Percentiles rank a stretch among this genome's conserved stretches.
phyloP scores from a whole-genome alignment of 2,888 invertebrate species.

The Drosophila atripex region DNA sequence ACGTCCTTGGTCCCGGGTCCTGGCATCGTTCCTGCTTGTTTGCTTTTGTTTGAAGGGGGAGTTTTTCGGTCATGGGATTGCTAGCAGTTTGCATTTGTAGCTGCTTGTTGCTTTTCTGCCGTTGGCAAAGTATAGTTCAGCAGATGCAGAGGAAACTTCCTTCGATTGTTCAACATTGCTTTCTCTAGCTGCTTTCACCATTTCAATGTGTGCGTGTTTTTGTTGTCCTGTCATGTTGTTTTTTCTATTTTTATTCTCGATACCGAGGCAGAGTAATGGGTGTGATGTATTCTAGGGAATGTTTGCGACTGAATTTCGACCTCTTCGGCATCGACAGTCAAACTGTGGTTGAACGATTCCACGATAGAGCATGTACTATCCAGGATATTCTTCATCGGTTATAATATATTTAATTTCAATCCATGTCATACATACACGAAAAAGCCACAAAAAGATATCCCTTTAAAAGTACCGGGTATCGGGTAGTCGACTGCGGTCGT shows the following conservation, averaged over 20 bases:
- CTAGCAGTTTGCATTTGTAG: constrained; percentile 29
- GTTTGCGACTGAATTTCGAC: background rate
- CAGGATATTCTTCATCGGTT: too few species aligned
- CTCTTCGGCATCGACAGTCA: too few species aligned
- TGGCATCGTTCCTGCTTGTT: background rate
- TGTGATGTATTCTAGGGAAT: constrained; percentile 2
- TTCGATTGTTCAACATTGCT: constrained; percentile 31
- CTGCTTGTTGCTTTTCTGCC: constrained; percentile 35
- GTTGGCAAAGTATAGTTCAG: constrained; percentile 18
- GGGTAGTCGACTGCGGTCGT: constrained; percentile 1
- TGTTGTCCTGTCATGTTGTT: constrained; percentile 2
- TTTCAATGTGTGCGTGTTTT: constrained; percentile 1
- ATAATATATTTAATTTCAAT: too few species aligned
- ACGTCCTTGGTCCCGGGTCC: constrained; percentile 5
- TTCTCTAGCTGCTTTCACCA: constrained; percentile 2
- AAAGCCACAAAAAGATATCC: too few species aligned
- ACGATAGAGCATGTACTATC: too few species aligned
- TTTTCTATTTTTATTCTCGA: background rate
- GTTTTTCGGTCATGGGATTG: constrained; percentile 37
- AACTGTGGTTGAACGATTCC: too few species aligned
- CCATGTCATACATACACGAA: too few species aligned
- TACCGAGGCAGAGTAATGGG: background rate
- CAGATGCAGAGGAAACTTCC: constrained; percentile 27
- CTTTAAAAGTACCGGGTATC: background rate
- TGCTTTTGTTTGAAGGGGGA: background rate